phyloP scores from a whole-genome alignment of 2,113 vertebrate species.

The Falcunculus frontatus region DNA sequence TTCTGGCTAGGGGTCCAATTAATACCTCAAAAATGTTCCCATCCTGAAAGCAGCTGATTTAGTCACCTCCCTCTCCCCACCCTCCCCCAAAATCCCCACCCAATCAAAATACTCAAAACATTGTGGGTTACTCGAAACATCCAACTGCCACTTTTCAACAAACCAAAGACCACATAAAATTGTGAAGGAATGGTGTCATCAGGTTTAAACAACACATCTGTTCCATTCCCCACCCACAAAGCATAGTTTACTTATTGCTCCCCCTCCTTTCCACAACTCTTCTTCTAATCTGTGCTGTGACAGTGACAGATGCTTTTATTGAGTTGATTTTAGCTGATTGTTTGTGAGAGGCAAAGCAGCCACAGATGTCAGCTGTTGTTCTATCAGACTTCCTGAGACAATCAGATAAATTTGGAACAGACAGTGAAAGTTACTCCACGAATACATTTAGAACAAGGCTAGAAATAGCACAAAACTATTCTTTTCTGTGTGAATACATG shows the following conservation, averaged over 20 bases:
- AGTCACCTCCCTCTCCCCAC: neutral
- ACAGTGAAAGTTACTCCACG: neutral
- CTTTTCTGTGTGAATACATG: neutral
- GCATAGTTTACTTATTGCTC: neutral
- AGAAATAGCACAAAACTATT: neutral
- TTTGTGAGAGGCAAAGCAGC: neutral
- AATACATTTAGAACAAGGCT: neutral
- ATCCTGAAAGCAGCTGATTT: neutral
- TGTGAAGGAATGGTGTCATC: neutral
- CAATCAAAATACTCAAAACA: neutral
- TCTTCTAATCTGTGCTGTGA: neutral
- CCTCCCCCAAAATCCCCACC: fast-evolving
- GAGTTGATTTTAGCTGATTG: neutral
- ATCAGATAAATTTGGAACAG: neutral
- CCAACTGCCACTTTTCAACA: neutral
- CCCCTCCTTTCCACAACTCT: neutral
- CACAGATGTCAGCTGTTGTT: conserved; percentile 30
- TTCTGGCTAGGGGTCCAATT: neutral
- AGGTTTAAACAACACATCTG: neutral
- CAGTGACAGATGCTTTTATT: neutral
- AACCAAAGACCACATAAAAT: neutral
- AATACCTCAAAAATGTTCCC: neutral
- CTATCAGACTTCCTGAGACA: neutral
- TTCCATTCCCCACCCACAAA: neutral
- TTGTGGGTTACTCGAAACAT: neutral